Base-by-base conservation (phyloP, 2,113 vertebrate genomes). In the Dicentrarchus labrax region DNA sequence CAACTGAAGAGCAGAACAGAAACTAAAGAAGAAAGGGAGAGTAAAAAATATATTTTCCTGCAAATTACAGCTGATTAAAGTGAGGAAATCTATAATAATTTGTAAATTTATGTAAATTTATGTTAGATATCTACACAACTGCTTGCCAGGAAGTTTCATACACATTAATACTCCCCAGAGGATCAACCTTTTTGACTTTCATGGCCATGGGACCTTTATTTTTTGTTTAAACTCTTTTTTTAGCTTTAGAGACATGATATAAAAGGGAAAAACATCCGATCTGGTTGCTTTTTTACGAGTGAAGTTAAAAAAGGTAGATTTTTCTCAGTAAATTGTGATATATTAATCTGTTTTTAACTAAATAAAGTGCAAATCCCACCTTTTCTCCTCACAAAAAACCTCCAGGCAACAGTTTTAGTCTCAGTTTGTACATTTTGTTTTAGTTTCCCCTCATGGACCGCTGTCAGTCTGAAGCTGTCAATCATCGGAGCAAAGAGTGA, bases 381-480 rank as follows among this genome's bases (percentile, higher is more conserved):
- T 30, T 30, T 30, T 30, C 30, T 30, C 30, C 16, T 4, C 1
- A 0, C 0, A 30, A 17, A 6, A 59, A 66, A 8, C 1, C 78
- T n/a, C 2, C 30, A 4, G 62, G 69, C 41, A 1, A 5, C 51
- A 30, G 30, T 73, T 13, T 2, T 1, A 56, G 12, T 8, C 61
- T 56, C 73, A 30, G 38, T 54, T 53, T 51, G 76, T 39, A 21
- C 66, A 24, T 61, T 36, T 50, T 36, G 61, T 78, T 59, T 69
- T 0, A 45, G 50, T 6, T 5, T 17, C 56, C 65, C 50, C 12
- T 22, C 50, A 30, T 1, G 45, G 53, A 50, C 39, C 6, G 0
- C 39, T 2, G 43, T 36, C 73, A 22, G 64, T 17, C 72, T 39
- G 41, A 48, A 36, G 2, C 59, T 24, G 72, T 72, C 83, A 71